Conservation (phyloP, 2,888 invertebrate species). For the Agrochola circellaris region DNA sequence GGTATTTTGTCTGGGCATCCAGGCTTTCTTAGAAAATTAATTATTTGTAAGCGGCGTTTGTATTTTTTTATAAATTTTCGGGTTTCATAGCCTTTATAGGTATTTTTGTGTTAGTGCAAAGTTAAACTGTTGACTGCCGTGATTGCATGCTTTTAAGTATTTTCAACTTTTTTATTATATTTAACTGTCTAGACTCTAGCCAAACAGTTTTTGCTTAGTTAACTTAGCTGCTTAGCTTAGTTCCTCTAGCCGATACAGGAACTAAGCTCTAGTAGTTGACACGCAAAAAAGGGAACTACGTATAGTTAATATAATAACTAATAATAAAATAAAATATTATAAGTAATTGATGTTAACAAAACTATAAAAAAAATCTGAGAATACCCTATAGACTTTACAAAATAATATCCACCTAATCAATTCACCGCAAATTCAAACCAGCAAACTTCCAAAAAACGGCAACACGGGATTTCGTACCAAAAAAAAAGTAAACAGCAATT, state of each 20-base stretch:
- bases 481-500: slow-evolving; percentile 72
- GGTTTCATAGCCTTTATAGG: not conserved
- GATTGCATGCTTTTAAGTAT: not conserved
- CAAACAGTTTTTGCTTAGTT: too few species aligned
- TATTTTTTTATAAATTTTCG: not conserved
- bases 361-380: not conserved
- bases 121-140: too few species aligned
- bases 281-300: not conserved
- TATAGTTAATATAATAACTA: not conserved
- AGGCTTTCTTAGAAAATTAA: slow-evolving; percentile 5
- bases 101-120: not conserved
- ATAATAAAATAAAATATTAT: not conserved
- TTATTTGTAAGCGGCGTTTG: not conserved
- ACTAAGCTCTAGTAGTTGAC: too few species aligned
- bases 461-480: slow-evolving; percentile 49
- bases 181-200: too few species aligned
- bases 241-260: not conserved
- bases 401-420: slow-evolving; percentile 11
- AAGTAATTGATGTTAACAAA: not conserved
- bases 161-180: not conserved
- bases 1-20: not conserved
- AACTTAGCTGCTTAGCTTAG: too few species aligned
- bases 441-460: slow-evolving; percentile 49
- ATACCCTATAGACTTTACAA: not conserved
- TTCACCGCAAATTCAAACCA: slow-evolving; percentile 30